These are phyloP conservation scores for Oryzias dopingdopingensis DNA, from an alignment of 2,797 vertebrate genomes.

Conservation along the genomic window DNA sequence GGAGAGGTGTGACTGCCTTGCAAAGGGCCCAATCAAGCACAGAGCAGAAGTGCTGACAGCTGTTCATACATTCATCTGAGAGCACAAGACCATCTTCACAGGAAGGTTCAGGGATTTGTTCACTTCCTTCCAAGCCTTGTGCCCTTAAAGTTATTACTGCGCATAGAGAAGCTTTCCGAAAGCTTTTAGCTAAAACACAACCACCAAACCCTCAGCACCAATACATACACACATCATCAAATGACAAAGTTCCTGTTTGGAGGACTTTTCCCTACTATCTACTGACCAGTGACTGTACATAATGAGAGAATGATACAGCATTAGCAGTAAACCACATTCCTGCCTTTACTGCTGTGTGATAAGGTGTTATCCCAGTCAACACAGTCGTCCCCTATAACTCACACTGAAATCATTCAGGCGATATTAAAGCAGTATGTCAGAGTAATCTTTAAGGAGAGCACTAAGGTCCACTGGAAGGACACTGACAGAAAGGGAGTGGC, in stretches of 20 bases:
- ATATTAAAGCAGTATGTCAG: conserved; percentile 24
- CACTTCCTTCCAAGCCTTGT: conserved; percentile 21
- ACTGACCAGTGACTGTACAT: too few relatives aligned
- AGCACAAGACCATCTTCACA: conserved; percentile 25
- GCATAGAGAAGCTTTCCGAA: conserved; percentile 28
- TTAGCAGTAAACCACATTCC: conserved; percentile 18
- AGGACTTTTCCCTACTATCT: conserved; percentile 3
- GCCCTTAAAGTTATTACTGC: conserved; percentile 33
- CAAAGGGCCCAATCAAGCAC: conserved; percentile 70
- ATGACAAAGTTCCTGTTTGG: conserved; percentile 40
- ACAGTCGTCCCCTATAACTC: conserved; percentile 9
- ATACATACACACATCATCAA: conserved; percentile 1
- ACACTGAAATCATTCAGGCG: conserved; percentile 20
- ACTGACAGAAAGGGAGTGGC: conserved; percentile 63
- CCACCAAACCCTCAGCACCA: conserved; percentile 1
- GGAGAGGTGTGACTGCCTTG: conserved; percentile 63
- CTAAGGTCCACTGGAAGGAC: conserved; percentile 33
- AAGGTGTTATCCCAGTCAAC: conserved; percentile 11
- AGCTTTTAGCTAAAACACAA: conserved; percentile 7
- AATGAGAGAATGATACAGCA: conserved; percentile 46
- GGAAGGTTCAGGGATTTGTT: conserved; percentile 19
- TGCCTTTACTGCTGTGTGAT: conserved; percentile 7
- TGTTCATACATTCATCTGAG: conserved; percentile 66
- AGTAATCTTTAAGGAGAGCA: conserved; percentile 20
- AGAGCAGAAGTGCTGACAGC: conserved; percentile 67